These are phyloP conservation scores for Penelope pileata DNA, from an alignment of 2,113 vertebrate species.

Conservation along the genomic window DNA sequence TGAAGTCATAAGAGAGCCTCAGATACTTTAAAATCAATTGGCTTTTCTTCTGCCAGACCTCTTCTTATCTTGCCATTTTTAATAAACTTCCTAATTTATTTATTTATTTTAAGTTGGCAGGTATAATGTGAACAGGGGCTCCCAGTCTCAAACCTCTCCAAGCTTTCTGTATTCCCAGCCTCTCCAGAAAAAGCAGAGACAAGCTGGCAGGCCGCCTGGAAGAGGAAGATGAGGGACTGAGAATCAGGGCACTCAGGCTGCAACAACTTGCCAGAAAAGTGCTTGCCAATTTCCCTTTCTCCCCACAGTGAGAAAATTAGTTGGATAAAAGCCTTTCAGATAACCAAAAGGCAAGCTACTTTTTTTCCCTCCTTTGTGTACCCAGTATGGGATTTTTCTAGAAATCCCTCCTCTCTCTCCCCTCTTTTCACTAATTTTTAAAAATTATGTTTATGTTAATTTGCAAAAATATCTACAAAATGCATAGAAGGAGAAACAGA, in stretches of 20 bases:
- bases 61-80: background rate
- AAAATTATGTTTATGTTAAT: background rate
- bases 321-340: slow-evolving; percentile 39
- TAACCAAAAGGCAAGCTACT: background rate
- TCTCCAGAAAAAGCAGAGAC: background rate
- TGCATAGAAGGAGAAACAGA: background rate
- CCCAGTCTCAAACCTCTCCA: background rate
- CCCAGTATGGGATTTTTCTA: background rate
- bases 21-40: background rate
- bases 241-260: background rate
- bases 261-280: background rate
- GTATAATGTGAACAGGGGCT: background rate
- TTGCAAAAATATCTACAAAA: background rate
- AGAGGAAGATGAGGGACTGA: background rate
- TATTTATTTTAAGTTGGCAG: background rate
- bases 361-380: background rate
- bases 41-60: background rate
- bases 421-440: background rate
- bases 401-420: background rate
- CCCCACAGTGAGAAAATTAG: slow-evolving; percentile 46
- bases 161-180: background rate
- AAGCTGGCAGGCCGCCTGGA: slow-evolving; percentile 25
- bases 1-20: background rate
- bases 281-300: slow-evolving; percentile 22
- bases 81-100: background rate